phyloP scores from a whole-genome alignment of 2,888 invertebrate genomes.

The Aelia acuminata region DNA sequence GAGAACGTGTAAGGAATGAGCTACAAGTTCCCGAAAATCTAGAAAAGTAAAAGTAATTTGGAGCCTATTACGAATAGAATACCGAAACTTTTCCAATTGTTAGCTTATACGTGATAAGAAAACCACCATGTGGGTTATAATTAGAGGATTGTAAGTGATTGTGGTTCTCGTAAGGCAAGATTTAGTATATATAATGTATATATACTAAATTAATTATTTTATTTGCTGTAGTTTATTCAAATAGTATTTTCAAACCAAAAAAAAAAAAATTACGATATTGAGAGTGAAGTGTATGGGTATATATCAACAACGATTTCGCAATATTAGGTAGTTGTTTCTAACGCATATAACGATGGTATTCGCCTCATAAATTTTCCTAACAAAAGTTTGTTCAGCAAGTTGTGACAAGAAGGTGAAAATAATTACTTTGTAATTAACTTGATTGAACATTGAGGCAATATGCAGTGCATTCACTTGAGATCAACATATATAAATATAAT shows the following conservation, averaged over 20 bases:
- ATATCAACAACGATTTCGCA: no score
- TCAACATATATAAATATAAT: no score
- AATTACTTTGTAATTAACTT: neutral
- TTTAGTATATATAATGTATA: no score
- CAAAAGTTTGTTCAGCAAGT: neutral
- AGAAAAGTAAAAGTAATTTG: slow-evolving; percentile 24
- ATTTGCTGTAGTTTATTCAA: no score
- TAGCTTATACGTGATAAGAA: neutral
- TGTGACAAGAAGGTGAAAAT: neutral
- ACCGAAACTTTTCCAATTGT: neutral
- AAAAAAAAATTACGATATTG: no score
- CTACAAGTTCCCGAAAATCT: neutral
- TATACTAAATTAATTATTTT: no score
- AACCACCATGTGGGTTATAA: neutral
- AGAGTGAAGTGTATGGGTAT: no score
- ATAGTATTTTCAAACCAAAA: no score
- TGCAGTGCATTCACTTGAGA: no score
- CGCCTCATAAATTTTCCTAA: neutral
- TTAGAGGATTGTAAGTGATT: no score
- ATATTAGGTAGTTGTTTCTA: neutral
- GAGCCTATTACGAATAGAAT: neutral
- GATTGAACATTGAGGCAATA: neutral
- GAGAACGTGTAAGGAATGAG: neutral
- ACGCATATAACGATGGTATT: neutral
- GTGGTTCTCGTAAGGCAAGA: no score